Percentiles rank a stretch among this genome's conserved stretches.
These are phyloP conservation scores for Cichladusa arquata DNA, from an alignment of 2,113 vertebrate genomes.

Conservation along the genomic window DNA sequence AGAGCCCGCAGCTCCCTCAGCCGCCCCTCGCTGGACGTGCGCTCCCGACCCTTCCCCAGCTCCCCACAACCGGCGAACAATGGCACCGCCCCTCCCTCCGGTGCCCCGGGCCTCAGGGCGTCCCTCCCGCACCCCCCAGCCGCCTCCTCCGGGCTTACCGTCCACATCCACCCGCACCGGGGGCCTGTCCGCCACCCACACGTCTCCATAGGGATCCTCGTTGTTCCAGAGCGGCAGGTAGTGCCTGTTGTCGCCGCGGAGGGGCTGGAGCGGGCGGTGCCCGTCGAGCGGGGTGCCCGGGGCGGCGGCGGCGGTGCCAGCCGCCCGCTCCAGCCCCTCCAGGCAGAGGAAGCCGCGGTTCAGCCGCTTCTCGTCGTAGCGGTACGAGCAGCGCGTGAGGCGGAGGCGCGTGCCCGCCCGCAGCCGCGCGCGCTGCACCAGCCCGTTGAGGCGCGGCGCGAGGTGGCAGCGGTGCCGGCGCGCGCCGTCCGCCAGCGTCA, in stretches of 20 bases:
- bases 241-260: conserved; percentile 74
- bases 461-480: conserved; percentile 76
- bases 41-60: background rate
- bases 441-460: conserved; percentile 63
- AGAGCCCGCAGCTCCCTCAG: background rate
- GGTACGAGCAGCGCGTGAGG: conserved; percentile 73
- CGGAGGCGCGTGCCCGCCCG: conserved; percentile 72
- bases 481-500: conserved; percentile 79
- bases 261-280: conserved; percentile 50
- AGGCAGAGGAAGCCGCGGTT: conserved; percentile 75
- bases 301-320: background rate
- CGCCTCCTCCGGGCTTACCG: conserved; percentile 66
- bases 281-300: background rate
- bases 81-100: too few species aligned
- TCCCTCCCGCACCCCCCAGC: too few species aligned
- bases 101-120: background rate
- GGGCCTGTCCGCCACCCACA: conserved; percentile 70
- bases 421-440: conserved; percentile 77
- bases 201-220: conserved; percentile 83
- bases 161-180: conserved; percentile 66
- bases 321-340: conserved; percentile 59
- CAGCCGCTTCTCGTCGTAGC: conserved; percentile 80
- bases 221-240: conserved; percentile 91
- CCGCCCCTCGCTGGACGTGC: fast-evolving
- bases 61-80: background rate